Evolutionary conservation across 1,140 invertebrate species (phyloP).

Genomic region (Drosophila ironensis): DNA sequence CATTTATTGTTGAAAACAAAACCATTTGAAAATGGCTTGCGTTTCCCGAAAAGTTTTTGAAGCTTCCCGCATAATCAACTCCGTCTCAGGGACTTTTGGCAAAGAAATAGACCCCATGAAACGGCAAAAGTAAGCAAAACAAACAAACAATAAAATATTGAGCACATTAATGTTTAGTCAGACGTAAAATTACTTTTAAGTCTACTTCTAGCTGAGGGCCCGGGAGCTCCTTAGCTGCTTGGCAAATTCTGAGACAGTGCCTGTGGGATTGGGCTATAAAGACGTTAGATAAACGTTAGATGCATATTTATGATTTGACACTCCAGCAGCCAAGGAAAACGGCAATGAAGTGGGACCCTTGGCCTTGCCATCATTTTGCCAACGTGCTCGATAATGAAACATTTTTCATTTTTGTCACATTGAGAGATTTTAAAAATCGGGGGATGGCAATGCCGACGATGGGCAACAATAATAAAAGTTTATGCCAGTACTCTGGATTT

Average conservation of each 20-base stretch:
- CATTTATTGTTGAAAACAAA: slow-evolving; percentile 26
- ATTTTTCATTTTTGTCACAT: slow-evolving; percentile 62
- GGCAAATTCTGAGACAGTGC: slow-evolving; percentile 34
- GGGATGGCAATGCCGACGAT: not conserved
- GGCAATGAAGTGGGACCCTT: slow-evolving; percentile 11
- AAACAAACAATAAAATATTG: slow-evolving; percentile 82
- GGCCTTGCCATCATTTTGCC: slow-evolving; percentile 46
- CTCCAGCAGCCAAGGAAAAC: slow-evolving; percentile 26
- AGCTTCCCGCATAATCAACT: slow-evolving; percentile 69
- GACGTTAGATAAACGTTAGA: slow-evolving; percentile 77
- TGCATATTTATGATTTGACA: slow-evolving; percentile 79
- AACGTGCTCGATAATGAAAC: slow-evolving; percentile 74
- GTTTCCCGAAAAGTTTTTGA: slow-evolving; percentile 33
- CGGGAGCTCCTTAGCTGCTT: not conserved
- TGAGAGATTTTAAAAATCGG: slow-evolving; percentile 37
- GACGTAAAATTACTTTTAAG: slow-evolving; percentile 82
- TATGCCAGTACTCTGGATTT: slow-evolving; percentile 71
- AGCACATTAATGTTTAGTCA: slow-evolving; percentile 82
- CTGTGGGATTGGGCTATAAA: slow-evolving; percentile 50
- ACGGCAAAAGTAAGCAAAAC: slow-evolving; percentile 62
- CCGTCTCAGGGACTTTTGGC: slow-evolving; percentile 23
- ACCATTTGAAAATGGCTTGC: slow-evolving; percentile 43
- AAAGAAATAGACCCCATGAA: slow-evolving; percentile 33
- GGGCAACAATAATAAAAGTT: slow-evolving; percentile 70
- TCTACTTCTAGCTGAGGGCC: slow-evolving; percentile 53